phyloP scores from a whole-genome alignment of 2,113 vertebrate species.

The Cariama cristata region DNA sequence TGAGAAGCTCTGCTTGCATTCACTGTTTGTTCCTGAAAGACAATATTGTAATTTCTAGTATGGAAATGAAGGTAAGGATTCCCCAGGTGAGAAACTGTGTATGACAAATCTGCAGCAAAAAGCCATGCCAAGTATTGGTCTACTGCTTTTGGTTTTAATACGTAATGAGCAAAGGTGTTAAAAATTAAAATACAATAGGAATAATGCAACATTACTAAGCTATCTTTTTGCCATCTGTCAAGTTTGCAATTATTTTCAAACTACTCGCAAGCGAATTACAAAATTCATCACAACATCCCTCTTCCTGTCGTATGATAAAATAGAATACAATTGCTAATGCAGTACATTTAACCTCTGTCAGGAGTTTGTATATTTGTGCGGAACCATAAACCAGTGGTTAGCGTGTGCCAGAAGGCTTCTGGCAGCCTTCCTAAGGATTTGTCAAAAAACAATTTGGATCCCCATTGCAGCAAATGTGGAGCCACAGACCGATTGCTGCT shows the following conservation, averaged over 20 bases:
- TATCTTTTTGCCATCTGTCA: conserved; percentile 30
- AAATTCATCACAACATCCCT: conserved; percentile 17
- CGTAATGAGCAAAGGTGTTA: background rate
- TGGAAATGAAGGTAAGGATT: background rate
- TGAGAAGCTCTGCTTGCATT: background rate
- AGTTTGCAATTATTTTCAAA: background rate
- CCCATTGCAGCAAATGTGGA: background rate
- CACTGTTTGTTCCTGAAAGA: rapidly evolving
- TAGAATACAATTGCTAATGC: background rate
- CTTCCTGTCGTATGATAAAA: background rate
- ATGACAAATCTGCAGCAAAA: background rate
- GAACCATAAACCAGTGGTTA: background rate
- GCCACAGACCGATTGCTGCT: background rate
- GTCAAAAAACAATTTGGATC: conserved; percentile 20
- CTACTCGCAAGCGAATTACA: background rate
- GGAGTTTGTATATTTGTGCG: background rate
- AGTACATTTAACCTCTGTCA: conserved; percentile 20
- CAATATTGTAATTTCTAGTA: background rate
- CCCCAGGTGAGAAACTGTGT: background rate
- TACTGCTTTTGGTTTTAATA: background rate
- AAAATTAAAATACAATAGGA: background rate
- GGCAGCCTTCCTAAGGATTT: conserved; percentile 39
- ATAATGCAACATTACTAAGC: background rate
- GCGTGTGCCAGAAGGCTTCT: background rate
- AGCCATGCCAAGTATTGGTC: background rate